These are phyloP conservation scores for Cerceris rybyensis DNA, from an alignment of 2,888 invertebrate genomes.

Conservation along the genomic window DNA sequence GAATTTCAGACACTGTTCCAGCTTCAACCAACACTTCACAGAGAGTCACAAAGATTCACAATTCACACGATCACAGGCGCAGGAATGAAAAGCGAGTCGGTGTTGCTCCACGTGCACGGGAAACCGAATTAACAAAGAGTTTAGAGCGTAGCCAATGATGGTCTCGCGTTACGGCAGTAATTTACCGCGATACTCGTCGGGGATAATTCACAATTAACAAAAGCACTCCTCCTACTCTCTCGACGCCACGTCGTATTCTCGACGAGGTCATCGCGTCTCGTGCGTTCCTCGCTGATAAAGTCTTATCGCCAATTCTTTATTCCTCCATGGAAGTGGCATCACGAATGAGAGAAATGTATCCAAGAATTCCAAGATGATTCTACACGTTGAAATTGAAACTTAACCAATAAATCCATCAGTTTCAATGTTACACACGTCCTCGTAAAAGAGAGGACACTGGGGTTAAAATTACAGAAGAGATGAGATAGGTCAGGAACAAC, in stretches of 20 bases:
- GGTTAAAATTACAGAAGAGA: slow-evolving; percentile 13
- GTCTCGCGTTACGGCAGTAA: not conserved
- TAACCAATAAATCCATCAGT: no score
- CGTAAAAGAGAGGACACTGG: no score
- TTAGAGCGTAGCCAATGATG: not conserved
- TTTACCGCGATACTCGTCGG: slow-evolving; percentile 2
- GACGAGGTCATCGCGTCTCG: slow-evolving; percentile 16
- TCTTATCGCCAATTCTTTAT: not conserved
- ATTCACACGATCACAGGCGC: not conserved
- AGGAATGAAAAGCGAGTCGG: not conserved
- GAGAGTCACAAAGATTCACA: not conserved
- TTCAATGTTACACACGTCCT: no score
- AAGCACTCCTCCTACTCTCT: not conserved
- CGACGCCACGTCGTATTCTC: not conserved
- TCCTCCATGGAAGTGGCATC: not conserved
- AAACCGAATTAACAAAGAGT: not conserved
- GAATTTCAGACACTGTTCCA: no score
- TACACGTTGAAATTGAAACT: no score
- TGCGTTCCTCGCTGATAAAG: slow-evolving; percentile 1
- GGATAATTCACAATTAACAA: slow-evolving; percentile 16
- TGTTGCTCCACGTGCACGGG: not conserved
- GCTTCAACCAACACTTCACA: no score
- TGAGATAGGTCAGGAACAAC: slow-evolving; percentile 37
- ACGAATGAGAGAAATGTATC: not conserved
- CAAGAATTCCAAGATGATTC: not conserved